Evolutionary conservation across 2,113 vertebrate species (phyloP), one percentile per base, ranked within the genome.

Genomic region (Meles meles): DNA sequence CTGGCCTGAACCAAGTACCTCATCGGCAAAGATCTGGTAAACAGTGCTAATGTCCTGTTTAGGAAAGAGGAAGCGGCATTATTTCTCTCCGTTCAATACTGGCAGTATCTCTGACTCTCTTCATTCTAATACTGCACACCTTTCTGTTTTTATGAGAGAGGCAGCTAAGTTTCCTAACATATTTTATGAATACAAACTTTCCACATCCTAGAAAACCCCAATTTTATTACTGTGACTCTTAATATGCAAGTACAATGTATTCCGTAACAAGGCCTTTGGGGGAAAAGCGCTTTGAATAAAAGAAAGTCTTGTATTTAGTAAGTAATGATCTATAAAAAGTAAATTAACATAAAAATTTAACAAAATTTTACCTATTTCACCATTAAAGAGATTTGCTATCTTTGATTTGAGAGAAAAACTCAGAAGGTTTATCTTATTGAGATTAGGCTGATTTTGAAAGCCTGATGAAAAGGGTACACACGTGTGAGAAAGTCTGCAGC

Each of bases 1-100:
- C 98, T 99, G 99, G 96, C 99, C 99, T 29, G 99, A 99, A 90
- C 99, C 99, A 98, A 99, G 98, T 90, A 99, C 99, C 98, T 99
- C 99, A 98, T 99, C 99, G 49, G 99, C 99, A 99, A 99, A 99
- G 98, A 99, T 99, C 97, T 99, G 99, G 98, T 99, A 99, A 86
- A 99, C 99, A 2, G 99, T 99, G 97, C 99, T 99, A 97, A 99
- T 99, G 98, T 99, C 99, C 99, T 99, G 97, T 72, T 87, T 93
- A 69, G 96, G 74, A 31, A 94, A 86, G 97, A 96, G 90, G 9
- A 85, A 98, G 93, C 52, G 57, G 88, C 61, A 95, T 86, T 93
- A 96, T 81, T 91, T 63, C 93, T 29, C 3, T 90, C 18, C 83
- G 77, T 18, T 47, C 59, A 90, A 87, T 14, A 82, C 31, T 31